Conservation (phyloP, 2,113 vertebrate species). For the Cottus gobio region DNA sequence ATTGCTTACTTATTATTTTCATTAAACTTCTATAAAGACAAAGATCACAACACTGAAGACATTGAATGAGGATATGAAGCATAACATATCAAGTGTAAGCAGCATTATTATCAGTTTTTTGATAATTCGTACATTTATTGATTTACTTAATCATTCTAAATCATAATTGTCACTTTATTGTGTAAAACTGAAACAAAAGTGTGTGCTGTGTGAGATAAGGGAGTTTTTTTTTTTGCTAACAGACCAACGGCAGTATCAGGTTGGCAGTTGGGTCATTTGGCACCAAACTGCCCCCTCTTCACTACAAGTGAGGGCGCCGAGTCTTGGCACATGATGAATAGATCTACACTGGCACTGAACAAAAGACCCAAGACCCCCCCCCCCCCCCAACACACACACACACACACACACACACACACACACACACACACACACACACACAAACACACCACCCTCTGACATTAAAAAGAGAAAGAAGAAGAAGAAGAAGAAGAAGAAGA, state of each 20-base stretch:
- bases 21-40: not conserved
- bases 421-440: constrained; percentile 19
- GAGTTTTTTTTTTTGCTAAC: constrained; percentile 35
- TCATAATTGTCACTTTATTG: not conserved
- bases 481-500: no score
- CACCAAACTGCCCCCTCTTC: constrained; percentile 70
- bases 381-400: constrained; percentile 6
- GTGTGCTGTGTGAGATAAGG: constrained; percentile 17
- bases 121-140: constrained; percentile 5
- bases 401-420: constrained; percentile 9
- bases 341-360: constrained; percentile 66
- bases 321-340: constrained; percentile 79
- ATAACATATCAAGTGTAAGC: not conserved
- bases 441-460: constrained; percentile 25
- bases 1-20: not conserved
- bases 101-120: not conserved
- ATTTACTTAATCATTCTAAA: not conserved
- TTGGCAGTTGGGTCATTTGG: constrained; percentile 69
- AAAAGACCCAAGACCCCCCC: constrained; percentile 47
- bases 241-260: constrained; percentile 49
- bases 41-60: not conserved
- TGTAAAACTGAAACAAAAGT: constrained; percentile 1
- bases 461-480: constrained; percentile 33
- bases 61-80: not conserved
- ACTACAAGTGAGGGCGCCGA: constrained; percentile 68